These are phyloP conservation scores for Drosophila sechellia DNA, from an alignment of 1,140 invertebrate species.

Conservation along the genomic window DNA sequence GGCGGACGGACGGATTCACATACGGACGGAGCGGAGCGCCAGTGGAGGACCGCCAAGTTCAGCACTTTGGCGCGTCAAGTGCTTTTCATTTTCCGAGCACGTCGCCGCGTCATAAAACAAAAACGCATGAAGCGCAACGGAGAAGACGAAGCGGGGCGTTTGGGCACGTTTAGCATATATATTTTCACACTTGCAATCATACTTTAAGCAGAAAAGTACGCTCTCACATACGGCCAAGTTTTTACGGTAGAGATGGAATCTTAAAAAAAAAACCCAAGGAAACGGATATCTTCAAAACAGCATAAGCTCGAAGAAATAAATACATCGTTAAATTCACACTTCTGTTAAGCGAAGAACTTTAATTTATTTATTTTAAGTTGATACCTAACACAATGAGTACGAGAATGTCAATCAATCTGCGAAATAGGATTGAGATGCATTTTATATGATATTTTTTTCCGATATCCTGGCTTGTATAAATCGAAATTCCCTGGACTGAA, in stretches of 20 bases:
- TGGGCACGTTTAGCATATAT: slow-evolving; percentile 78
- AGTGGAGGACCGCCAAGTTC: slow-evolving; percentile 66
- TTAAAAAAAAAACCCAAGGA: neutral
- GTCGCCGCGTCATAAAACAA: slow-evolving; percentile 79
- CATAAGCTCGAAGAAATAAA: neutral
- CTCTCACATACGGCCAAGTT: slow-evolving; percentile 16
- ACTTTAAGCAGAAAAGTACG: slow-evolving; percentile 70
- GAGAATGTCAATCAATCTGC: no score
- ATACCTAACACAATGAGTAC: no score
- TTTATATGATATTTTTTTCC: no score
- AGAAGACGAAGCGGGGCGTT: slow-evolving; percentile 24
- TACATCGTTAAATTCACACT: neutral
- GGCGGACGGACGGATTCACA: slow-evolving; percentile 2
- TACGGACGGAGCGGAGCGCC: slow-evolving; percentile 3
- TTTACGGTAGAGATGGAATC: slow-evolving; percentile 47
- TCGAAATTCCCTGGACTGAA: neutral
- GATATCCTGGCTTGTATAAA: no score
- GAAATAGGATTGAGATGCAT: no score
- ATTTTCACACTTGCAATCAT: slow-evolving; percentile 82
- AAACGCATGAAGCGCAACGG: slow-evolving; percentile 62
- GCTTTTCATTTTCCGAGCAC: slow-evolving; percentile 80
- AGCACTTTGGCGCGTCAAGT: slow-evolving; percentile 78
- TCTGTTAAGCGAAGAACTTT: neutral
- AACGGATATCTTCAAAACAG: neutral
- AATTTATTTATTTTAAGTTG: no score